Evolutionary conservation across 2,113 vertebrate genomes (phyloP).

Genomic region (Shinisaurus crocodilurus): DNA sequence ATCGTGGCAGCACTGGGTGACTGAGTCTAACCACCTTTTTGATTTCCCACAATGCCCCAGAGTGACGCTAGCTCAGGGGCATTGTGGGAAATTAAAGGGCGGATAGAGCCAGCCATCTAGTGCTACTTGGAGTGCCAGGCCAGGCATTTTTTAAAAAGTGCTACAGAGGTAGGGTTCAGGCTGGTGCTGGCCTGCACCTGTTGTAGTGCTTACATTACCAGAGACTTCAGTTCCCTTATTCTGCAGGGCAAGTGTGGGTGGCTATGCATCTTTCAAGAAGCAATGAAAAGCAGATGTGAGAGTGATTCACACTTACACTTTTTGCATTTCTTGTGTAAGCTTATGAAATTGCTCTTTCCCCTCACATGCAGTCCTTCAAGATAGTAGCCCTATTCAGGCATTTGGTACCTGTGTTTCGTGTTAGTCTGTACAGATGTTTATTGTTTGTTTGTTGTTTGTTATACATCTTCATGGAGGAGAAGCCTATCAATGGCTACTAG

Average conservation of each 20-base stretch:
- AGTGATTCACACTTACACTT: background rate
- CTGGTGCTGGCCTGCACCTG: background rate
- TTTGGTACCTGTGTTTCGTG: too few species aligned
- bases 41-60: background rate
- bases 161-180: too few species aligned
- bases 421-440: too few species aligned
- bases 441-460: too few species aligned
- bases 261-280: background rate
- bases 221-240: background rate
- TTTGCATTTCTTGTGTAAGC: background rate
- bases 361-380: too few species aligned
- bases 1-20: too few species aligned
- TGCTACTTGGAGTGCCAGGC: background rate
- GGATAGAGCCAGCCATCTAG: background rate
- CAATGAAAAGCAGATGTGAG: background rate
- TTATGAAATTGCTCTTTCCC: background rate
- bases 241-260: background rate
- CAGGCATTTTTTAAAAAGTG: too few species aligned
- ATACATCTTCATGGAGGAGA: too few species aligned
- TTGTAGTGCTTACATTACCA: background rate
- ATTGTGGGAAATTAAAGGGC: background rate
- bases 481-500: too few species aligned
- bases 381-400: too few species aligned
- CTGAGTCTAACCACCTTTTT: too few species aligned
- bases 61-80: background rate